These are phyloP conservation scores for Sebastes trivittatus DNA, from an alignment of 2,797 vertebrate genomes.

Conservation along the genomic window DNA sequence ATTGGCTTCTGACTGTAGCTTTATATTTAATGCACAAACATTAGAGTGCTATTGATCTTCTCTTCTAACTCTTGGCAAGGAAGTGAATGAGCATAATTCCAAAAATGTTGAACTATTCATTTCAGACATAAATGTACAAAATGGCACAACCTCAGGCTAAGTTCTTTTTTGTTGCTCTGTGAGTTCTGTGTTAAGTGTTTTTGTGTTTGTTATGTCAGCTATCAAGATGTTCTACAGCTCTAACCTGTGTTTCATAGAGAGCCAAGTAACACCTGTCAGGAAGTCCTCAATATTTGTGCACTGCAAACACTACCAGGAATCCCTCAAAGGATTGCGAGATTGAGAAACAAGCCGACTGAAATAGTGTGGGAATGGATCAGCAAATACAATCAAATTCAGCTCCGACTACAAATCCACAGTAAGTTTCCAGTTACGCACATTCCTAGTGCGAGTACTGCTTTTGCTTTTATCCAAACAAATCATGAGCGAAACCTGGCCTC, in stretches of 20 bases:
- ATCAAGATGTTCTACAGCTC: background rate
- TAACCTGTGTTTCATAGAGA: background rate
- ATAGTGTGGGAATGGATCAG: background rate
- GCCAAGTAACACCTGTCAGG: background rate
- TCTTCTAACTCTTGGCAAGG: background rate
- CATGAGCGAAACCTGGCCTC: background rate
- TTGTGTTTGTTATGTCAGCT: background rate
- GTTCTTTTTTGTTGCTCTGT: background rate
- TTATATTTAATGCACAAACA: background rate
- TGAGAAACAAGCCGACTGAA: background rate
- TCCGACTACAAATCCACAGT: background rate
- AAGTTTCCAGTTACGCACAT: background rate
- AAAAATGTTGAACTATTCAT: too few species aligned
- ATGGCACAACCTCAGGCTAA: background rate
- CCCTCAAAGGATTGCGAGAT: background rate
- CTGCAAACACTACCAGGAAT: background rate
- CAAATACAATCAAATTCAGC: background rate
- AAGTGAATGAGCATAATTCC: too few species aligned
- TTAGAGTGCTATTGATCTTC: background rate
- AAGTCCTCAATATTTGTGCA: background rate
- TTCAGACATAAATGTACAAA: background rate
- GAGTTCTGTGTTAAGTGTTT: background rate
- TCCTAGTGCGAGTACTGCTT: background rate
- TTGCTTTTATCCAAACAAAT: background rate
- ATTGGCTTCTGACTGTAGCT: background rate